Evolutionary conservation across 2,113 vertebrate genomes (phyloP), one percentile per base, ranked within the genome.

Genomic region (Passer domesticus): DNA sequence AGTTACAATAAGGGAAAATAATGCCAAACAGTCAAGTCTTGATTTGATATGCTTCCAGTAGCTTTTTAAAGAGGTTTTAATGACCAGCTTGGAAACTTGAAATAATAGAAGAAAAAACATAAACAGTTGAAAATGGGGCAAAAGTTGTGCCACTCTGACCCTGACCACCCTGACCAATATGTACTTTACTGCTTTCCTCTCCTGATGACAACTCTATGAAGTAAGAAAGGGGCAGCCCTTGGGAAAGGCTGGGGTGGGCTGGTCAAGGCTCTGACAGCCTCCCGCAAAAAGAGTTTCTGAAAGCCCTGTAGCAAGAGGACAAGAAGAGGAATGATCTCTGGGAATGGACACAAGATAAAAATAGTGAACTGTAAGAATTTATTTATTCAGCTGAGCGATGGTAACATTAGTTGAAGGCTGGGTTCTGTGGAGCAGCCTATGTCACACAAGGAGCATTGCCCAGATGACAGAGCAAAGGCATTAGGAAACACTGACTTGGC

Each of bases 381-480:
- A 94, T 96, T 96, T 94, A 59, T 90, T 95, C 88, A 96, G 95
- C 92, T 96, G 94, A 95, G 95, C 72, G 66, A 8, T 10, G 24
- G 66, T 59, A 66, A 82, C 0, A 1, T 80, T 30, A 39, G 46
- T 62, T 63, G 52, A 44, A 60, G 75, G 33, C 68, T 85, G 63
- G 1, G 0, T 43, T 92, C 22, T 46, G 44, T 15, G 22, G 44
- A 44, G 43, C 4, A 2, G 72, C 41, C 28, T 0, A 0, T 81
- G 83, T 55, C 70, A 35, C 44, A 6, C 3, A 16, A 72, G 55
- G 30, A 94, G 63, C 59, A 86, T 83, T 62, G 82, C 82, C 82
- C 90, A 83, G 87, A 82, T 90, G 87, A 87, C 2, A 7, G 41
- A 75, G 41, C 41, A 60, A 56, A 92, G 70, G 81, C 28, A 1